These are phyloP conservation scores for Stenoptilia bipunctidactyla DNA, from an alignment of 2,888 invertebrate species.

Conservation along the genomic window DNA sequence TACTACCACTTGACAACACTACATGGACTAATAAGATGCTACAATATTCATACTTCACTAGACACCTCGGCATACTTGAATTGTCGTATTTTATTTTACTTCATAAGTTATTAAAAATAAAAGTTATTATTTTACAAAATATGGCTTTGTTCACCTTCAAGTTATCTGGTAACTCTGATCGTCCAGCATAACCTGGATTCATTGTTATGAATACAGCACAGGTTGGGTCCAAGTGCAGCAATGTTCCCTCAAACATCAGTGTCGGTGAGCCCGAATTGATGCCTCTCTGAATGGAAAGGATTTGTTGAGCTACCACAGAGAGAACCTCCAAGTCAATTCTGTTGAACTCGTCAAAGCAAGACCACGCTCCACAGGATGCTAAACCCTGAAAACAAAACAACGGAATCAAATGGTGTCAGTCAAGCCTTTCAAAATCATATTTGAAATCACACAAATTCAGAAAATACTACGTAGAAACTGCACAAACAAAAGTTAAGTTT, in stretches of 20 bases:
- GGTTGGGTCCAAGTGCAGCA: conserved; percentile 84
- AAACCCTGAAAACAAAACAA: conserved; percentile 74
- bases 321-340: conserved; percentile 93
- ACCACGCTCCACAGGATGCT: conserved; percentile 95
- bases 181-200: conserved; percentile 95
- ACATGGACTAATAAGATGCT: no score
- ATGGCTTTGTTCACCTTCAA: conserved; percentile 79
- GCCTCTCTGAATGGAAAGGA: conserved; percentile 91
- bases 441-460: no score
- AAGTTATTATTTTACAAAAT: no score
- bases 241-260: conserved; percentile 90
- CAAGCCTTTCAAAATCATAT: no score
- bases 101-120: no score
- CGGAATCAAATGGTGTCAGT: no score
- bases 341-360: conserved; percentile 97
- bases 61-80: no score
- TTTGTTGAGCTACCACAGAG: conserved; percentile 96
- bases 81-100: no score
- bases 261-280: conserved; percentile 83
- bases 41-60: no score
- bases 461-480: no score
- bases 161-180: conserved; percentile 95
- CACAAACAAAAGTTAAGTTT: no score
- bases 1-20: no score
- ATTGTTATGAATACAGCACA: conserved; percentile 96